Conservation (phyloP, 2,888 invertebrate species). For the Dione juno region DNA sequence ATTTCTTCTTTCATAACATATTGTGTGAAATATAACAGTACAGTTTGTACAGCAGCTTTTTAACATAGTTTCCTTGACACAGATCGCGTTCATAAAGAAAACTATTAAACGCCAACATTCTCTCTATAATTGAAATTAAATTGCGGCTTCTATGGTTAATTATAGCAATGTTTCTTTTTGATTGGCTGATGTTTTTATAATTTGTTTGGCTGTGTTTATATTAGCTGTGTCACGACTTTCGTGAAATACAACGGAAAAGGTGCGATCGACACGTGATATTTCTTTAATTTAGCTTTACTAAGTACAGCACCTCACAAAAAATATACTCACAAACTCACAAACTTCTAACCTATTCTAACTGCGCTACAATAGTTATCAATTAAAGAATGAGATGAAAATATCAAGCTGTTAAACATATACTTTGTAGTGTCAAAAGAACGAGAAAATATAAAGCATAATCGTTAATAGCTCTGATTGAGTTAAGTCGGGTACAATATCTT, state of each 20-base stretch:
- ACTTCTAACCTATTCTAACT: too few species aligned
- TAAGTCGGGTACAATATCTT: conserved; percentile 5
- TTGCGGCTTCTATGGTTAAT: conserved; percentile 16
- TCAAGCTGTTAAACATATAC: too few species aligned
- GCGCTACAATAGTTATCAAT: too few species aligned
- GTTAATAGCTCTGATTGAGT: conserved; percentile 8
- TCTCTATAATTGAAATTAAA: conserved; percentile 26
- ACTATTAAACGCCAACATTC: conserved; percentile 25
- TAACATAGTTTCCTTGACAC: conserved; percentile 25
- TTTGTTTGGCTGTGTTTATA: conserved; percentile 7
- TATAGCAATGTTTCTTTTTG: conserved; percentile 5
- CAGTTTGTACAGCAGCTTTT: conserved; percentile 12
- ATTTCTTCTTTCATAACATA: background rate
- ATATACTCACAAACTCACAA: too few species aligned
- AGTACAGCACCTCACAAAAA: too few species aligned
- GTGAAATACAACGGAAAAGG: background rate
- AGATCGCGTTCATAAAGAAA: conserved; percentile 27
- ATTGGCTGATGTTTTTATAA: background rate
- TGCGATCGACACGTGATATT: background rate
- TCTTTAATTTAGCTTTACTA: too few species aligned
- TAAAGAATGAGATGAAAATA: too few species aligned
- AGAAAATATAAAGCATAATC: background rate
- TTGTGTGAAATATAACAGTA: conserved; percentile 15
- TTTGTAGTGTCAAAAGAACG: too few species aligned
- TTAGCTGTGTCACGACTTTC: conserved; percentile 5